Conservation (phyloP, 2,113 vertebrate genomes). For the Oncorhynchus clarkii region DNA sequence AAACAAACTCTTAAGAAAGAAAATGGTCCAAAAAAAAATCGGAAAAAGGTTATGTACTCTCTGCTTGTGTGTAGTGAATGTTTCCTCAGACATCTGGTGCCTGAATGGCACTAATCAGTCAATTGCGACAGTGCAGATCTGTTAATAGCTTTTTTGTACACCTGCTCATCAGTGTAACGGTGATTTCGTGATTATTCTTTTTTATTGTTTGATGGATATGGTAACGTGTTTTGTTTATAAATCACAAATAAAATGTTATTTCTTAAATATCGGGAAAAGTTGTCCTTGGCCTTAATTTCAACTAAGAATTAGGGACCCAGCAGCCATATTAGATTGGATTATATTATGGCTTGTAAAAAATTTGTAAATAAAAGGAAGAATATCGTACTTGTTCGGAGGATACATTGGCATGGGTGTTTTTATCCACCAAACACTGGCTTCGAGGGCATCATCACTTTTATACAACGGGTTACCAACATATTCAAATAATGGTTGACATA, state of each 20-base stretch:
- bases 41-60: constrained; percentile 71
- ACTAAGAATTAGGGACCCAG: neutral
- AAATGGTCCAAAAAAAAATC: constrained; percentile 40
- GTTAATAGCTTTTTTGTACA: constrained; percentile 77
- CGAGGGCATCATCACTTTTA: too few relatives aligned
- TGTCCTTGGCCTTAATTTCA: neutral
- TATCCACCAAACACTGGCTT: neutral
- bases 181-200: constrained; percentile 71
- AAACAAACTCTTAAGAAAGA: constrained; percentile 50
- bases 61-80: constrained; percentile 80
- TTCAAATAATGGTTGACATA: too few relatives aligned
- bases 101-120: constrained; percentile 54
- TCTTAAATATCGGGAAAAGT: constrained; percentile 70
- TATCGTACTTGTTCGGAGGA: too few relatives aligned
- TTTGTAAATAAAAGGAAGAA: too few relatives aligned
- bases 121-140: constrained; percentile 72
- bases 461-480: too few relatives aligned
- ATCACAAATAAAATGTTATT: constrained; percentile 80
- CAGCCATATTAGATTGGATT: neutral
- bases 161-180: constrained; percentile 75
- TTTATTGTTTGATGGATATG: constrained; percentile 76
- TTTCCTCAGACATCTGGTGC: constrained; percentile 65
- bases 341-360: neutral
- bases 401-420: too few relatives aligned
- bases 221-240: constrained; percentile 82